Evolutionary conservation across 1,140 invertebrate species (phyloP), one percentile per base, ranked within the genome.

Genomic region (Campoletis sonorensis): DNA sequence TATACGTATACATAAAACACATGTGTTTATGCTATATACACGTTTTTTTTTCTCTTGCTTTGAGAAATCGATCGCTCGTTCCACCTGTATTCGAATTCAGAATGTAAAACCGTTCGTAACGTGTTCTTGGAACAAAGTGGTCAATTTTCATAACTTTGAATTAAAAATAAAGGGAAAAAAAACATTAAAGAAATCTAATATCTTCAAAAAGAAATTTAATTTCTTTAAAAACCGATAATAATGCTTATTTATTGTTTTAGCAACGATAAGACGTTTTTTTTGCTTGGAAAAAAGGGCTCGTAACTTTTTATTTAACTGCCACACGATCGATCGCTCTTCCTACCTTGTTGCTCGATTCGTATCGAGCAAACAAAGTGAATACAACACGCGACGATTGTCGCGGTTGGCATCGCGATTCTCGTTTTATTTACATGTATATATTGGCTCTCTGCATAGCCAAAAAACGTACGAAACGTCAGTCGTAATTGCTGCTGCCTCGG

Each of bases 281-380:
- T 23, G n/a, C 13, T 5, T n/a, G 54, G 18, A 4, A n/a, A 58
- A 58, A 23, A 58, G 18, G 18, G 54, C 18, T 58, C 54, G 54
- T 58, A n/a, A 8, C 21, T n/a, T 10, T 58, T 58, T n/a, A 13
- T 58, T 58, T 23, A 58, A 18, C 15, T 71, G 27, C 68, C n/a
- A 27, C 27, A 40, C 68, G 33, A 71, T 71, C 68, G 68, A 71
- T 71, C 33, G 27, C 33, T 49, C 71, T 37, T 73, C n/a, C 40
- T 27, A 49, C 71, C 23, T 79, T 80, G 81, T 84, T 80, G 81
- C 85, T 81, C 70, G 80, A 85, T 87, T 87, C 76, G 51, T 86
- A 88, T 88, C 82, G 87, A 88, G 85, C 87, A 88, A 88, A 88
- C 87, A 85, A 81, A 82, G 70, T 78, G 82, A 83, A 49, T 81